Evolutionary conservation across 2,797 vertebrate species (phyloP).

Genomic region (Alectoris magna): DNA sequence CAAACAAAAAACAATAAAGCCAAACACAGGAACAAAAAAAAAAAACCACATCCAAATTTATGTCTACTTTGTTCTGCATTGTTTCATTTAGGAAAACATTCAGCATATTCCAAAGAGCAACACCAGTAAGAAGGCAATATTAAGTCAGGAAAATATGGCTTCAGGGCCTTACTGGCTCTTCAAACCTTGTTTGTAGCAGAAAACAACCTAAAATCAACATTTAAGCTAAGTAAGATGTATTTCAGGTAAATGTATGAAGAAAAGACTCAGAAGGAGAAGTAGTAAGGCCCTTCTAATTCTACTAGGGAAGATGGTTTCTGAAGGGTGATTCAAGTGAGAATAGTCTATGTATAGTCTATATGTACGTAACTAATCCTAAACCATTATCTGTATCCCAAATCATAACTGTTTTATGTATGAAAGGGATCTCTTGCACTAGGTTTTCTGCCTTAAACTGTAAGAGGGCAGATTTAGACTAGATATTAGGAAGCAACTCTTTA

Average conservation of each 20-base stretch:
- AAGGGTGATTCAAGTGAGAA: neutral
- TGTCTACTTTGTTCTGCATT: neutral
- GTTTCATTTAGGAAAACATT: neutral
- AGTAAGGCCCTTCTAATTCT: neutral
- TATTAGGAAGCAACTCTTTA: too few species aligned
- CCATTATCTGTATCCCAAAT: neutral
- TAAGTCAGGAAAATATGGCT: neutral
- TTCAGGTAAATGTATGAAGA: neutral
- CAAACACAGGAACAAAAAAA: neutral
- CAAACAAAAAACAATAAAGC: neutral
- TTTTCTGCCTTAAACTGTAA: neutral
- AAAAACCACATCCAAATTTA: neutral
- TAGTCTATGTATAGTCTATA: neutral
- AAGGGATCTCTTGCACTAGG: neutral
- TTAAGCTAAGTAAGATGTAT: neutral
- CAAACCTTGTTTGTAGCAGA: neutral
- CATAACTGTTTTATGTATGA: neutral
- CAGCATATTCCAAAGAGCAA: neutral
- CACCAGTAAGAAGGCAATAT: neutral
- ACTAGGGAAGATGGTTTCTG: neutral
- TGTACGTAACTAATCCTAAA: neutral
- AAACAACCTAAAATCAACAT: neutral
- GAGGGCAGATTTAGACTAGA: too few species aligned
- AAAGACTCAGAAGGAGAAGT: neutral
- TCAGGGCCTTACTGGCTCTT: neutral